Evolutionary conservation across 2,888 invertebrate species (phyloP).

Genomic region (Stegana nigrithorax): DNA sequence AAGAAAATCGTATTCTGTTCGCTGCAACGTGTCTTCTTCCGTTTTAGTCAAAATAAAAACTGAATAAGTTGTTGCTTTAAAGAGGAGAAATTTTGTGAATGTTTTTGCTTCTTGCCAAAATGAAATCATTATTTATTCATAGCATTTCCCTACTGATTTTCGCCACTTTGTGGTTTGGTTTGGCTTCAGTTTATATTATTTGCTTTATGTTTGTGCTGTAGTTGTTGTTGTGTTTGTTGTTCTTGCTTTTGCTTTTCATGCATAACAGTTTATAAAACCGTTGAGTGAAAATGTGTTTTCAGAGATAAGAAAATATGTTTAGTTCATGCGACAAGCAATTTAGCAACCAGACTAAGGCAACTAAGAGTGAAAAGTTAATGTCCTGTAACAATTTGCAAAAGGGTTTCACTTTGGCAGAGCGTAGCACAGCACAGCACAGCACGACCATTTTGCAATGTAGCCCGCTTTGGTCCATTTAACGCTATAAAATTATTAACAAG

Average conservation of each 20-base stretch:
- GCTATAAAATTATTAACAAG: slow-evolving; percentile 56
- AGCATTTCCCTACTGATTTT: neutral
- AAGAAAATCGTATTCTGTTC: too few relatives aligned
- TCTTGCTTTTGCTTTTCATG: slow-evolving; percentile 12
- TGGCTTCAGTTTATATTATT: neutral
- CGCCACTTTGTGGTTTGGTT: neutral
- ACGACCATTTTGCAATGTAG: too few relatives aligned
- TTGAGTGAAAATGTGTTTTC: slow-evolving; percentile 19
- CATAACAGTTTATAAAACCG: neutral
- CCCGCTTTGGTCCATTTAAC: slow-evolving; percentile 49
- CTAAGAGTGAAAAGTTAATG: slow-evolving; percentile 46
- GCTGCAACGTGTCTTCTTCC: too few relatives aligned
- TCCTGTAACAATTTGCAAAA: slow-evolving; percentile 47
- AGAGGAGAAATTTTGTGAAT: neutral
- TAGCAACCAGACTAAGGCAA: too few relatives aligned
- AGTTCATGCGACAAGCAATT: slow-evolving; percentile 31
- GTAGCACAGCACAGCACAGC: too few relatives aligned
- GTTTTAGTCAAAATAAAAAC: too few relatives aligned
- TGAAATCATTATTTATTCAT: neutral
- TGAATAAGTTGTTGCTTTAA: too few relatives aligned
- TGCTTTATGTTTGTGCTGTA: slow-evolving; percentile 3
- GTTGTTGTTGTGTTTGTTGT: slow-evolving; percentile 15
- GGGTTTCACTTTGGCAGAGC: slow-evolving; percentile 35
- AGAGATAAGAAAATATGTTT: slow-evolving; percentile 54
- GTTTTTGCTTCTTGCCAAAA: neutral